These are phyloP conservation scores for Mamestra brassicae DNA, from an alignment of 2,888 invertebrate genomes.

Conservation along the genomic window DNA sequence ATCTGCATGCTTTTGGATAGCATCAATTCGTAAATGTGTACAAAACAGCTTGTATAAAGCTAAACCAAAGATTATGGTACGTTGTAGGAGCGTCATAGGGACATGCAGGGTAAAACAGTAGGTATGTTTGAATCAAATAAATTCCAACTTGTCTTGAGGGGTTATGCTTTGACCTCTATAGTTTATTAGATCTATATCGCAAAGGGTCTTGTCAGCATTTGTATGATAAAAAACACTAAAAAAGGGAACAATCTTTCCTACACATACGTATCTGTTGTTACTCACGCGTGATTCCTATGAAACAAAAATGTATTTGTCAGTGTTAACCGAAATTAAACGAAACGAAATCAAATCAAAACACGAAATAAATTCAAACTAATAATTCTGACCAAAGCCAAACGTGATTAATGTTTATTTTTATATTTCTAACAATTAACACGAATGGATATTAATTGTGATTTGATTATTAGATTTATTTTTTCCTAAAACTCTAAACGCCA, in stretches of 20 bases:
- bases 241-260: slow-evolving; percentile 82
- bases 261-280: slow-evolving; percentile 83
- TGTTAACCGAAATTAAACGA: slow-evolving; percentile 75
- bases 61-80: slow-evolving; percentile 57
- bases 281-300: slow-evolving; percentile 91
- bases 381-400: slow-evolving; percentile 27
- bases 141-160: slow-evolving; percentile 56
- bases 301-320: slow-evolving; percentile 86
- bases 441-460: background rate
- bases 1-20: slow-evolving; percentile 73
- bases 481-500: slow-evolving; percentile 51
- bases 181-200: slow-evolving; percentile 66
- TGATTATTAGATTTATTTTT: background rate
- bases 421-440: slow-evolving; percentile 12
- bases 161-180: slow-evolving; percentile 67
- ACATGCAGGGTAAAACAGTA: slow-evolving; percentile 82
- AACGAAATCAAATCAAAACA: slow-evolving; percentile 65
- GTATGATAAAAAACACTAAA: slow-evolving; percentile 78
- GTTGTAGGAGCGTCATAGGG: slow-evolving; percentile 64
- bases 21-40: slow-evolving; percentile 63
- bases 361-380: slow-evolving; percentile 60
- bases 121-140: slow-evolving; percentile 58
- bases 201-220: slow-evolving; percentile 68
- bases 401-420: background rate
- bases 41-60: slow-evolving; percentile 53